phyloP scores from a whole-genome alignment of 2,888 invertebrate species.

The Phytoseiulus persimilis region DNA sequence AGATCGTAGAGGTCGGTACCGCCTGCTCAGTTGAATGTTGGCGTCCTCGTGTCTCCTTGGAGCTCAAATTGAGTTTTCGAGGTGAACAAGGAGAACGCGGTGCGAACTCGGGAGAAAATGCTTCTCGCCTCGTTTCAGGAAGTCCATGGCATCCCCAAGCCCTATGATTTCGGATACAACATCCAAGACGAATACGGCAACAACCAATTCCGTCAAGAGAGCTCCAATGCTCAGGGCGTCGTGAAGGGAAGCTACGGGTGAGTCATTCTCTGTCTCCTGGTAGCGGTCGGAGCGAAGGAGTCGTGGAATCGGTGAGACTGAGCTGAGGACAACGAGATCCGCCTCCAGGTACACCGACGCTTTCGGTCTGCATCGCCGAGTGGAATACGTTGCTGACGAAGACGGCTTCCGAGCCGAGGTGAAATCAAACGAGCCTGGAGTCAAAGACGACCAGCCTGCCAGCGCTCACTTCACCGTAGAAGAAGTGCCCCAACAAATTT shows the following conservation, averaged over 20 bases:
- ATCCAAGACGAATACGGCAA: slow-evolving; percentile 36
- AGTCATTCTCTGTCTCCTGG: not conserved
- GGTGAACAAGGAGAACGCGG: too few species aligned
- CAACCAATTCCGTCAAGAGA: slow-evolving; percentile 29
- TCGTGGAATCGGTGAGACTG: not conserved
- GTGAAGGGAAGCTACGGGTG: slow-evolving; percentile 36
- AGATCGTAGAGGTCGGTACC: not conserved
- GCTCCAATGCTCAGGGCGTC: not conserved
- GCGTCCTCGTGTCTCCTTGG: too few species aligned
- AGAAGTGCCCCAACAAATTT: slow-evolving; percentile 15
- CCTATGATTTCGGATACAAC: slow-evolving; percentile 32
- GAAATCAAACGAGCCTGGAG: slow-evolving; percentile 30
- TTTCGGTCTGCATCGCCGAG: slow-evolving; percentile 15
- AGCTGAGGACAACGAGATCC: not conserved
- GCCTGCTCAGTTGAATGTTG: too few species aligned
- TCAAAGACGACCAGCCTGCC: slow-evolving; percentile 16
- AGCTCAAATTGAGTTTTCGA: too few species aligned
- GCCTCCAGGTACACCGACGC: slow-evolving; percentile 10
- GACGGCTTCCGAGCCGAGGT: slow-evolving; percentile 31
- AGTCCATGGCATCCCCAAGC: not conserved
- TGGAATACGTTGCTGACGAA: slow-evolving; percentile 21
- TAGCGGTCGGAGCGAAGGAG: too few species aligned
- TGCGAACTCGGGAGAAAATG: too few species aligned
- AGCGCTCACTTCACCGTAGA: slow-evolving; percentile 25
- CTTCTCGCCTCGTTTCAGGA: too few species aligned